These are phyloP conservation scores for Melieria crassipennis DNA, from an alignment of 2,888 invertebrate genomes.

Conservation along the genomic window DNA sequence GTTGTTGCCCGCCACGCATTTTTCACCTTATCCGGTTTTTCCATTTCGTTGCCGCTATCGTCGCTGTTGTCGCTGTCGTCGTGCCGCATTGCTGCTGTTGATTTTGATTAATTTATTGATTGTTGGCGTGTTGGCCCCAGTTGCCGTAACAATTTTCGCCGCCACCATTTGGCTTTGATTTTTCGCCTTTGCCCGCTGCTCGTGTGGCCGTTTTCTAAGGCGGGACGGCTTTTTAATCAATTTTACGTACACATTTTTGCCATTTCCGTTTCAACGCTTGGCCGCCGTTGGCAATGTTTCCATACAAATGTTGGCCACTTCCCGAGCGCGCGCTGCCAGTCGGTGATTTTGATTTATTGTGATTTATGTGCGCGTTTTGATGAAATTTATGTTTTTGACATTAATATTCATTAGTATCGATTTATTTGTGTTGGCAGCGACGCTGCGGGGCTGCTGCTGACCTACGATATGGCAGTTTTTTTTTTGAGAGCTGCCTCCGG, in stretches of 20 bases:
- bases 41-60: slow-evolving; percentile 4
- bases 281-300: too few species aligned
- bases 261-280: background rate
- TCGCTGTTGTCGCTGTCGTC: slow-evolving; percentile 10
- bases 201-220: background rate
- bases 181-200: background rate
- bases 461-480: too few species aligned
- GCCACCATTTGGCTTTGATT: background rate
- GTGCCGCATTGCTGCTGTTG: slow-evolving; percentile 34
- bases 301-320: too few species aligned
- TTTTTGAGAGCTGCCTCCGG: too few species aligned
- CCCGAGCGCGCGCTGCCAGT: too few species aligned
- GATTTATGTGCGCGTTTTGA: slow-evolving; percentile 52
- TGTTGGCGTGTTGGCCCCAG: slow-evolving; percentile 52
- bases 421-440: slow-evolving; percentile 12
- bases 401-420: slow-evolving; percentile 41
- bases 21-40: slow-evolving; percentile 19
- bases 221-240: slow-evolving; percentile 1
- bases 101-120: slow-evolving; percentile 63
- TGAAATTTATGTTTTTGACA: slow-evolving; percentile 36
- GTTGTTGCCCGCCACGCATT: background rate
- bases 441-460: too few species aligned
- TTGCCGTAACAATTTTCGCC: slow-evolving; percentile 15
- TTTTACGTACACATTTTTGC: background rate
- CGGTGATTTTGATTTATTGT: slow-evolving; percentile 51